Conservation (phyloP, 2,888 invertebrate genomes). For the Parnassius apollo region DNA sequence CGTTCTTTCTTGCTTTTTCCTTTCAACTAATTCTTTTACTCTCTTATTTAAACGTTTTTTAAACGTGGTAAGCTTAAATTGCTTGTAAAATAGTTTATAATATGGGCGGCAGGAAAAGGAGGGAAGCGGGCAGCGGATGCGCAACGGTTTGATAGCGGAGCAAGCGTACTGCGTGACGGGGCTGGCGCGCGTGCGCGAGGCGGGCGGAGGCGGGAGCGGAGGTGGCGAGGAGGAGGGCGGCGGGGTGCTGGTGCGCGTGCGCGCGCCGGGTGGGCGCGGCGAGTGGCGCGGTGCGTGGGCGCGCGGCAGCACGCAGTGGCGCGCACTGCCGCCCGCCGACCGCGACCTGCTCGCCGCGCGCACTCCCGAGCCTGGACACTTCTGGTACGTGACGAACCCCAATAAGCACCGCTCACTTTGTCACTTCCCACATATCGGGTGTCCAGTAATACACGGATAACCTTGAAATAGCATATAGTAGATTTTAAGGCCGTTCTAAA, state of each 20-base stretch:
- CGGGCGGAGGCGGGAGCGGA: slow-evolving; percentile 32
- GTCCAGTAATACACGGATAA: too few species aligned
- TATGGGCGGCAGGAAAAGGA: slow-evolving; percentile 21
- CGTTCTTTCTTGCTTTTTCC: too few species aligned
- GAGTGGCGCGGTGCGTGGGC: slow-evolving; percentile 88
- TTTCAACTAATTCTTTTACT: too few species aligned
- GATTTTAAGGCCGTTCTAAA: too few species aligned
- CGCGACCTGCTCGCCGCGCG: slow-evolving; percentile 82
- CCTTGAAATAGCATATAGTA: too few species aligned
- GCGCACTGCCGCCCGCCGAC: slow-evolving; percentile 82
- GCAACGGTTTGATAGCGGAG: slow-evolving; percentile 84
- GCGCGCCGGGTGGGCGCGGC: slow-evolving; percentile 86
- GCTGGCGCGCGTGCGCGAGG: slow-evolving; percentile 83
- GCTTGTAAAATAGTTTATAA: too few species aligned
- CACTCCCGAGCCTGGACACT: slow-evolving; percentile 45
- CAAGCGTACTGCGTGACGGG: slow-evolving; percentile 87
- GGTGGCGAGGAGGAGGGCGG: slow-evolving; percentile 64
- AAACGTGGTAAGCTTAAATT: too few species aligned
- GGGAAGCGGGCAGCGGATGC: slow-evolving; percentile 52
- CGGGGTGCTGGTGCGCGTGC: slow-evolving; percentile 79
- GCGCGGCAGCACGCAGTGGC: slow-evolving; percentile 86
- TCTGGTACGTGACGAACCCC: slow-evolving; percentile 39
- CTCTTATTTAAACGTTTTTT: too few species aligned
- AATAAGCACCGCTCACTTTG: too few species aligned
- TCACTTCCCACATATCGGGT: too few species aligned